phyloP scores from a whole-genome alignment of 2,113 vertebrate genomes.

The Puma concolor region DNA sequence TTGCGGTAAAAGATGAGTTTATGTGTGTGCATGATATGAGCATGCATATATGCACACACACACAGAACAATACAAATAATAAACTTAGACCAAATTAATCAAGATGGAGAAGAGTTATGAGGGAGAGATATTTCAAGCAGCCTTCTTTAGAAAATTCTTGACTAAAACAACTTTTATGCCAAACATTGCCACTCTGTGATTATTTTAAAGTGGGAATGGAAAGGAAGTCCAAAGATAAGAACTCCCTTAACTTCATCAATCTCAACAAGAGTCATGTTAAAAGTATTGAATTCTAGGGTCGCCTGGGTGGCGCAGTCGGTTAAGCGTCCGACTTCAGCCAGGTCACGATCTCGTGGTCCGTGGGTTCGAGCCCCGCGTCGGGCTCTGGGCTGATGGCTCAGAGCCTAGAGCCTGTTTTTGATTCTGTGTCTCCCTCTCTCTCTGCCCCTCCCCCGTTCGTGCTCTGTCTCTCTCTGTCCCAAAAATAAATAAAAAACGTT shows the following conservation, averaged over 20 bases:
- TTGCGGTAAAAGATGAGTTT: not conserved
- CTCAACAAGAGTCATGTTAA: conserved; percentile 36
- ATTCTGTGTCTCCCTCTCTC: too few relatives aligned
- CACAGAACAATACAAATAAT: not conserved
- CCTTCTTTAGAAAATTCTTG: not conserved
- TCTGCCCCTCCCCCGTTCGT: too few relatives aligned
- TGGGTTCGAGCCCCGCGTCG: too few relatives aligned
- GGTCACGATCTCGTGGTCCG: too few relatives aligned
- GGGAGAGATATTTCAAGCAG: not conserved
- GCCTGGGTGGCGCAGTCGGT: too few relatives aligned
- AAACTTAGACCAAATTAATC: not conserved
- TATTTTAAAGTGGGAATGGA: conserved; percentile 37
- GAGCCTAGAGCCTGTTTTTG: too few relatives aligned
- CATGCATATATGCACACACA: not conserved
- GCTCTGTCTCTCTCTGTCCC: too few relatives aligned
- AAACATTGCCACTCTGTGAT: not conserved
- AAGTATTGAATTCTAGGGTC: conserved; percentile 44
- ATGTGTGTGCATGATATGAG: not conserved
- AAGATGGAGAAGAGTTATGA: not conserved
- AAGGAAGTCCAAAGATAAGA: conserved; percentile 28
- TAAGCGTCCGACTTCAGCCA: too few relatives aligned
- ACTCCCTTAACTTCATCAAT: conserved; percentile 58
- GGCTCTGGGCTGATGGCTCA: too few relatives aligned
- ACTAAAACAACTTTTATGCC: not conserved
- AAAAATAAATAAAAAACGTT: too few relatives aligned